Base-by-base conservation (phyloP, 1,140 invertebrate genomes). In the Condylostylus longicornis region DNA sequence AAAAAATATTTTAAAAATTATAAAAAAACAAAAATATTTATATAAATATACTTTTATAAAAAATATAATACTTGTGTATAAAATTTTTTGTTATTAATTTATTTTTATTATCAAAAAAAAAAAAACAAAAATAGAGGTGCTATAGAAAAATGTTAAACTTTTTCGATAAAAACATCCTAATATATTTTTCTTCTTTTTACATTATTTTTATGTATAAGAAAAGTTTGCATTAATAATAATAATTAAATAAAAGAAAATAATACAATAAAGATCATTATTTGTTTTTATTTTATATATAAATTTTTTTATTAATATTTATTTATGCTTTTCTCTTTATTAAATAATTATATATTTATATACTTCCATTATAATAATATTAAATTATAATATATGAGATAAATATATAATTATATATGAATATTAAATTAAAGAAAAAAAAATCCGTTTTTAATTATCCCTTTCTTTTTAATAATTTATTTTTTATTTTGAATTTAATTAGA, bases 401-500 rank as follows among this genome's bases (percentile, higher is more conserved):
- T n/a, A 27, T 27, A 27, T n/a, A 27, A 27, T 27, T 27, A 4
- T 27, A 27, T n/a, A 27, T 27, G 12, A 23, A 23, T 7, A 23
- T 23, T 23, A 23, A 23, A 23, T 7, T 23, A 23, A 23, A 23
- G 12, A 6, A 23, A 23, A 6, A 23, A 23, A 23, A 23, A 23
- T 23, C n/a, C n/a, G n/a, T n/a, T n/a, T n/a, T n/a, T n/a, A n/a
- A n/a, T n/a, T n/a, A n/a, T n/a, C n/a, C n/a, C n/a, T n/a, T n/a
- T n/a, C n/a, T n/a, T n/a, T n/a, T n/a, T n/a, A n/a, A n/a, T n/a
- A n/a, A n/a, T n/a, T n/a, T n/a, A n/a, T n/a, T n/a, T n/a, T n/a
- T n/a, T n/a, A n/a, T 23, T 35, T 25, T 35, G 33, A 23, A 20
- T 22, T 20, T 35, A 35, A 23, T 23, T 35, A 20, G 27, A 23